Evolutionary conservation across 2,113 vertebrate species (phyloP), one percentile per base, ranked within the genome.

Genomic region (Ptychochromis oligacanthus): DNA sequence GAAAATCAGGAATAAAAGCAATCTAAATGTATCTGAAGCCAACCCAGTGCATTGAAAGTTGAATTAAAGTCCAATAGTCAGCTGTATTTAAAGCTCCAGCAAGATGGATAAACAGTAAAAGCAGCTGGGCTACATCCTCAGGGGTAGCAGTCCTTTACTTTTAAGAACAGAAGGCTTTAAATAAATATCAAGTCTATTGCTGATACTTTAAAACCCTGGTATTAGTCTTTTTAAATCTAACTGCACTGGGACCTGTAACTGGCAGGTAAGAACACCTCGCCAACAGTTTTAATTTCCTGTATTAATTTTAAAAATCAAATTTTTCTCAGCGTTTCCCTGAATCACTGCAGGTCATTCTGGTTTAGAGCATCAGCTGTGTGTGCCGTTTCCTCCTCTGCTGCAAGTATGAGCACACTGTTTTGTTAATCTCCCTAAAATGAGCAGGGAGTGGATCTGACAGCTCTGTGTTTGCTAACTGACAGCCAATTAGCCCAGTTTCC

Each of bases 401-500:
- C 80, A 84, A 54, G 34, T 60, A 4, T 20, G 75, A 84, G 26
- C 81, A 77, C 34, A 59, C 79, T 79, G 86, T 49, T 54, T 83
- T 85, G 79, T 61, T 87, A 89, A 91, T 91, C 79, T 86, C 54
- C 77, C 64, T 55, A 82, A 72, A 85, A 83, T 58, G 81, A 89
- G 75, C 65, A 22, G 60, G 38, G 81, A 90, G 83, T 86, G 84
- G 81, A 89, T 91, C 58, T 79, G 92, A 91, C 92, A 92, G 89
- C 77, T 81, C 75, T 80, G 46, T 74, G 80, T 88, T 91, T 78
- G 6, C 83, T 86, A 70, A 85, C 87, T 84, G 92, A 90, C 89
- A 89, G 84, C 80, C 87, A 88, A 92, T 93, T 92, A 92, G 84
- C 87, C 87, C 83, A 72, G 80, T 89, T 91, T 93, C 83, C 86